Evolutionary conservation across 2,888 invertebrate genomes (phyloP), one percentile per base, ranked within the genome.

Genomic region (Pristionchus arcanus): DNA sequence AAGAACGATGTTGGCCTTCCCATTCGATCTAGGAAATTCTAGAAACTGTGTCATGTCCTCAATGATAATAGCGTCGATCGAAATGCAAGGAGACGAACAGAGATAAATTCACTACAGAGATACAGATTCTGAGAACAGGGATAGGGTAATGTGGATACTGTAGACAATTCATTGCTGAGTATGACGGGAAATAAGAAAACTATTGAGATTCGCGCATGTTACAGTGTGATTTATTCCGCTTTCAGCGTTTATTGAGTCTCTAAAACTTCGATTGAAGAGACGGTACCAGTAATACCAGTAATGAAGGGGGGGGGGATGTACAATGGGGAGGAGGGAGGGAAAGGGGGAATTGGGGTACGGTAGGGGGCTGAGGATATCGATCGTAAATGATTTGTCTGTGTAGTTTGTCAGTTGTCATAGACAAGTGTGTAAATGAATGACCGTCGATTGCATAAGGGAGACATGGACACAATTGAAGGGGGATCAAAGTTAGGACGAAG

Each of bases 261-360:
- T 21, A 74, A 74, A 74, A 34, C 7, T 19, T 74, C 74, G 74
- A 37, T 74, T 74, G 74, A 74, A 74, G 74, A 74, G n/a, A 42
- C 74, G 74, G 21, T 9, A 42, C 37, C 34, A 7, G 21, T 7
- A 42, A 42, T 9, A 42, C 37, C 34, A 7, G 21, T 7, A 42
- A 42, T 25, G 42, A 37, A 21, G 42, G 9, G 19, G 37, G 21
- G 34, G 74, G 25, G 68, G n/a, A 3, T 68, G 68, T 28, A 68
- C 28, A 68, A 68, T 68, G 42, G 42, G 42, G 42, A 42, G 42
- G 42, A 42, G 42, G 9, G 42, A 9, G 42, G 28, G 3, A 68
- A 5, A 3, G 25, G 4, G 68, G 9, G 68, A n/a, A 68, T 28
- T 13, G 68, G 34, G 42, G 74, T 74, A 74, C 71, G 16, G 74